Evolutionary conservation across 2,888 invertebrate species (phyloP), one percentile per base, ranked within the genome.

Genomic region (Pachliopta kotzebuea): DNA sequence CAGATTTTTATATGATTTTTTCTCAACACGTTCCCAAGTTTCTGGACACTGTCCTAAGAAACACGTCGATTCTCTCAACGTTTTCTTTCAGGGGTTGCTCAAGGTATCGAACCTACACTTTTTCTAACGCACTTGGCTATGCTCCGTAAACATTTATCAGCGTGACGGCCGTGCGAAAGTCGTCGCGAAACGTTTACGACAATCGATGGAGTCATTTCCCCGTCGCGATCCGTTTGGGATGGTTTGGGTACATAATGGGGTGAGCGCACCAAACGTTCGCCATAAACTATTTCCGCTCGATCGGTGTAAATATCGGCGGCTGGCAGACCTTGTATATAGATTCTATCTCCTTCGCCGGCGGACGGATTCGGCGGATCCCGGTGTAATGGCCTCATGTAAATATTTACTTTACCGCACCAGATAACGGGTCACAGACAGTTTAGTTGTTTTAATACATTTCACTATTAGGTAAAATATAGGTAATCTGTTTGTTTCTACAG

Each of bases 241-340:
- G 49, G 45, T 53, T 62, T 59, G 65, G 42, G 50, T 37, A 55
- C 59, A 62, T 56, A 70, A 76, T 76, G 76, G 77, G 79, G 78
- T 80, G 77, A 77, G 74, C 71, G 75, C 56, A 74, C 76, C 76
- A 70, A 83, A 82, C 75, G 76, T 71, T 66, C 69, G 72, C 74
- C 73, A 77, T 84, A 80, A 79, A 82, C 74, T 76, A 79, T 80
- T 84, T 83, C 81, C 83, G 76, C 72, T 70, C 77, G 72, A 80
- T 82, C 76, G 76, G 56, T 69, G 66, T 68, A 68, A 71, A 68
- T 69, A 69, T 70, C 69, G 60, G 23, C 26, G 62, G 60, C 67
- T 4, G 45, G 60, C 53, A 53, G 60, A 60, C 65, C 57, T 72
- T 67, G 65, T 72, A 66, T 67, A 70, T 67, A 65, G 64, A 65